Evolutionary conservation across 2,797 vertebrate species (phyloP).

Genomic region (Columba guinea): DNA sequence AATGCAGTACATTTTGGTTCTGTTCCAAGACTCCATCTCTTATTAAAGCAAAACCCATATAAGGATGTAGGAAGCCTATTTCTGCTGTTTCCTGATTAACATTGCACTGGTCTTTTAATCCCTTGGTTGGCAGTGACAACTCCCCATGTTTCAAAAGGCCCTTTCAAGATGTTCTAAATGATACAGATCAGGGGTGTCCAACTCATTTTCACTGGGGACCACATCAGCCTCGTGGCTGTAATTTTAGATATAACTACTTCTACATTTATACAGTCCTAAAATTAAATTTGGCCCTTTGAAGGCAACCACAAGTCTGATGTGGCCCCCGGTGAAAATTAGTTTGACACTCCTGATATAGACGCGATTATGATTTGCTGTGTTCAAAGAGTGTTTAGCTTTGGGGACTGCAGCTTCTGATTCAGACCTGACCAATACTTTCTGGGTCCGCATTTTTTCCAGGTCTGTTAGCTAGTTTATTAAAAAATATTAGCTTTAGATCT

Average conservation of each 20-base stretch:
- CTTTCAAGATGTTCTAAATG: background rate
- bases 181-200: too few relatives aligned
- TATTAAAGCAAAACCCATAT: background rate
- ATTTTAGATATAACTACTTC: too few relatives aligned
- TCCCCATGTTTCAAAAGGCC: background rate
- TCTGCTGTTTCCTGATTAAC: background rate
- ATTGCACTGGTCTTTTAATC: background rate
- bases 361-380: background rate
- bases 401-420: background rate
- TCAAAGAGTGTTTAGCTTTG: background rate
- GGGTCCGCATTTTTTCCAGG: background rate
- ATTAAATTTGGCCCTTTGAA: too few relatives aligned
- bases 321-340: too few relatives aligned
- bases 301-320: too few relatives aligned
- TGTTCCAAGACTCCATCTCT: background rate
- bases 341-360: too few relatives aligned
- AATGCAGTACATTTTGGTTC: background rate
- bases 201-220: too few relatives aligned
- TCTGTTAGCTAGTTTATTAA: background rate
- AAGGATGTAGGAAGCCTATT: background rate
- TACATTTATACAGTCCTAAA: too few relatives aligned
- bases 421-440: background rate
- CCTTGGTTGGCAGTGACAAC: background rate
- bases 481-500: background rate
- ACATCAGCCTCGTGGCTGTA: too few relatives aligned